These are phyloP conservation scores for Petrocephalus microphthalmus DNA, from an alignment of 2,113 vertebrate species.

Conservation along the genomic window DNA sequence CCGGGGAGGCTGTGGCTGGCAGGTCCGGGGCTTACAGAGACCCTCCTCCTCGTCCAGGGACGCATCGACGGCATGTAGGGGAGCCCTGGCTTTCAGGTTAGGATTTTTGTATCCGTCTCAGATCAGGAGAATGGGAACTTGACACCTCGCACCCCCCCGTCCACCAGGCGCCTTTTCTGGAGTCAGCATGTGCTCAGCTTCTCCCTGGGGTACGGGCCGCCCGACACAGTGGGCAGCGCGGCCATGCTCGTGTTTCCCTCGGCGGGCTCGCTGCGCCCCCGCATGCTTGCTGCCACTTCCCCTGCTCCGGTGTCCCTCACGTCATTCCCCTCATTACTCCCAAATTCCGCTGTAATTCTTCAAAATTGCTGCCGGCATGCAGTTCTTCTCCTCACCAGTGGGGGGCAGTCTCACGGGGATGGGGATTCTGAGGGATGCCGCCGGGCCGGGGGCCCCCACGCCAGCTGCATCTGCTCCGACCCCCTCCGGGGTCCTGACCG, in stretches of 20 bases:
- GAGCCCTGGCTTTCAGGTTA: background rate
- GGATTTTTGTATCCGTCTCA: slow-evolving; percentile 1
- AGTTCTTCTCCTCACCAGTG: background rate
- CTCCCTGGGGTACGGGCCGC: background rate
- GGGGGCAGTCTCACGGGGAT: background rate
- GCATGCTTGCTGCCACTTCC: background rate
- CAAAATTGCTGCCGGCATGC: background rate
- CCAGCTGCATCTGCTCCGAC: slow-evolving; percentile 32
- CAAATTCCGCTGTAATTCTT: background rate
- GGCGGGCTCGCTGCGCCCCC: background rate
- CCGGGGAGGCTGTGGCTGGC: background rate
- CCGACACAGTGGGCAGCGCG: background rate
- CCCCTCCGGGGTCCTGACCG: slow-evolving; percentile 34
- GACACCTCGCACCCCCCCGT: background rate
- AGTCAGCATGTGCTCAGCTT: background rate
- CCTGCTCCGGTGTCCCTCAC: background rate
- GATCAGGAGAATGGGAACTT: background rate
- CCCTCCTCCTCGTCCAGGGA: background rate
- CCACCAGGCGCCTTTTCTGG: background rate
- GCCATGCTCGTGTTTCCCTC: background rate
- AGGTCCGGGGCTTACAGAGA: background rate
- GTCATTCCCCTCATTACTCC: background rate
- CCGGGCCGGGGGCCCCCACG: slow-evolving; percentile 30
- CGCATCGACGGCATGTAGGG: background rate
- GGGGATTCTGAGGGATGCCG: background rate